Base-by-base conservation (phyloP, 2,113 vertebrate species). In the Microtus richardsoni region DNA sequence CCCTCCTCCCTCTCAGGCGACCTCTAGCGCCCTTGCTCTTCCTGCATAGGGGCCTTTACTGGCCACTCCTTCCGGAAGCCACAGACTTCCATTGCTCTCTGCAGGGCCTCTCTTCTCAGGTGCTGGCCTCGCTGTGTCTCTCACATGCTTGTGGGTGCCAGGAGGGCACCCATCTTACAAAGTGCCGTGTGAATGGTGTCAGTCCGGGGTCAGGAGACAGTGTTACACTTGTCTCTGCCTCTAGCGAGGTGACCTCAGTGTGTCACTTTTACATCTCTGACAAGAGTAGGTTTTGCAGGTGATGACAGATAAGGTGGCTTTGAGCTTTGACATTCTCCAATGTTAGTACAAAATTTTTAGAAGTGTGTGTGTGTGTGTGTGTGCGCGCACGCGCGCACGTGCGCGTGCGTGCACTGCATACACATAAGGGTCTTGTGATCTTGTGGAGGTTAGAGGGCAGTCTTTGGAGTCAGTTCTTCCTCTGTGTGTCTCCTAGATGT, bases 311-410 rank as follows among this genome's bases (percentile, higher is more conserved):
- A 1, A 54, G 39, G 74, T 70, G 58, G 21, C 54, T 52, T 21
- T 24, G 86, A 70, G 84, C 26, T 13, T 73, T 22, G 26, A 44
- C 17, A 0, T 80, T 80, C 60, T 52, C 58, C 52, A 60, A 28
- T 6, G 66, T 36, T 30, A 11, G 19, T 82, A 24, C 0, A 4
- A 12, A 66, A 12, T 33, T 33, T 68, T 86, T 36, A 68, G 5
- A 7, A 11, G 26, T 64, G 26, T 21, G 58, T 58, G 9, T 54
- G 21, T 24, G 1, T 11, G 7, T 8, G 19, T 0, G 0, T n/a
- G n/a, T n/a, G n/a, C n/a, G 5, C 3, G 52, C 3, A 7, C 33
- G 33, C 12, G 2, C 12, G 49, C 1, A 8, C 0, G 19, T 0
- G 0, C 12, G 2, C 3, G 3, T 4, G 4, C 10, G 1, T 17